Percentiles rank a stretch among this genome's conserved stretches.
These are phyloP conservation scores for Euclidia mi DNA, from an alignment of 2,888 invertebrate genomes.

Conservation along the genomic window DNA sequence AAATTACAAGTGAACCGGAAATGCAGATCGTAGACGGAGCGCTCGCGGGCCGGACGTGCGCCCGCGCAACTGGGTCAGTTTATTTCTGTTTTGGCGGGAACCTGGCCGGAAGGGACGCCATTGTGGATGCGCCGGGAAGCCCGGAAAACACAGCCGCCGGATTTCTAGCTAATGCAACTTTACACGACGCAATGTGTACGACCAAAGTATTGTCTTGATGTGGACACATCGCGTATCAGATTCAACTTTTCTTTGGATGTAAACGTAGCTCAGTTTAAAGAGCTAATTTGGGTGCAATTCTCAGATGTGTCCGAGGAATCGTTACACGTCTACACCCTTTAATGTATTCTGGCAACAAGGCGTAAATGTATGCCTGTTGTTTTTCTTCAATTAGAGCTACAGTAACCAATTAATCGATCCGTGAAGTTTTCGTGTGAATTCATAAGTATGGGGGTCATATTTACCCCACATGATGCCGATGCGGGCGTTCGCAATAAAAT, in stretches of 20 bases:
- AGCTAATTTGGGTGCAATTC: slow-evolving; percentile 70
- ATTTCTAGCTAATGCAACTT: slow-evolving; percentile 88
- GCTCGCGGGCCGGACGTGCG: slow-evolving; percentile 81
- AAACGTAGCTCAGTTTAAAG: slow-evolving; percentile 68
- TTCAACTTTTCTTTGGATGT: slow-evolving; percentile 75
- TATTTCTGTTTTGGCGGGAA: slow-evolving; percentile 90
- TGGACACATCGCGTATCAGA: slow-evolving; percentile 61
- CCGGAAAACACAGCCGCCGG: slow-evolving; percentile 86
- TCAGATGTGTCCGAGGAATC: slow-evolving; percentile 65
- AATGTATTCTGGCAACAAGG: slow-evolving; percentile 68
- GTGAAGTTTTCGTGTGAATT: slow-evolving; percentile 74
- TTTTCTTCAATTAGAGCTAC: slow-evolving; percentile 63
- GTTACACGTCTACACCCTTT: slow-evolving; percentile 64
- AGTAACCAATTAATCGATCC: slow-evolving; percentile 55
- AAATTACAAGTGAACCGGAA: slow-evolving; percentile 87
- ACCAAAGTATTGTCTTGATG: slow-evolving; percentile 70
- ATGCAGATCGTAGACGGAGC: slow-evolving; percentile 83
- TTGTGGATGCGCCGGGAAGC: slow-evolving; percentile 87
- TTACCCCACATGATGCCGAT: slow-evolving; percentile 70
- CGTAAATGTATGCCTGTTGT: slow-evolving; percentile 60
- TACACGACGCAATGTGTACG: slow-evolving; percentile 71
- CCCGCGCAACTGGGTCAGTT: slow-evolving; percentile 87
- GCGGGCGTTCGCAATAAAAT: slow-evolving; percentile 86
- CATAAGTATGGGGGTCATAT: slow-evolving; percentile 77
- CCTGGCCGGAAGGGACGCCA: slow-evolving; percentile 88